These are phyloP conservation scores for Florisuga fusca DNA, from an alignment of 2,797 vertebrate species.

Conservation along the genomic window DNA sequence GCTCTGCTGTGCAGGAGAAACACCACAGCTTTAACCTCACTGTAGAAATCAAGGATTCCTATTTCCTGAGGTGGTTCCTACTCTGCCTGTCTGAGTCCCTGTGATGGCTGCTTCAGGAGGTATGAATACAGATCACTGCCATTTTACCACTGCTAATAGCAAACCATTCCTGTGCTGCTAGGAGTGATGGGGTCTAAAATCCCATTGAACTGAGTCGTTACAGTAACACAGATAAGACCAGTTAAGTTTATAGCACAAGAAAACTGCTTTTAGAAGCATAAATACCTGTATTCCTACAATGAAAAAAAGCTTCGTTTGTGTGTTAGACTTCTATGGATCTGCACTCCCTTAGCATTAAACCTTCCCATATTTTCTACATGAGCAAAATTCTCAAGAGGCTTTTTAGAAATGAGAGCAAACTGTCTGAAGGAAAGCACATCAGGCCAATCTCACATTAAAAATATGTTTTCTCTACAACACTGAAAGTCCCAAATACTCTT, in stretches of 20 bases:
- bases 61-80: neutral
- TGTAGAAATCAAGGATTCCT: neutral
- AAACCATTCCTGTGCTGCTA: neutral
- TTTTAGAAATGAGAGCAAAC: neutral
- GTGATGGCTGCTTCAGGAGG: neutral
- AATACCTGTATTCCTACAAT: neutral
- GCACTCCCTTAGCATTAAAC: neutral
- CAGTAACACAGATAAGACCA: neutral
- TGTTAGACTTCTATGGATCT: neutral
- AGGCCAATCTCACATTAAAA: neutral
- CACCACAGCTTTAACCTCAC: neutral
- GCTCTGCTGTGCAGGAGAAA: neutral
- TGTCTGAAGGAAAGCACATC: neutral
- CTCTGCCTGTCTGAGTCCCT: rapidly evolving
- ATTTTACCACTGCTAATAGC: neutral
- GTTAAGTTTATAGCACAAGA: neutral
- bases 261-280: neutral
- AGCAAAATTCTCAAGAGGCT: neutral
- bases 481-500: neutral
- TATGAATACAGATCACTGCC: neutral
- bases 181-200: neutral
- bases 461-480: neutral
- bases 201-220: neutral
- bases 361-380: neutral
- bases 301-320: neutral